Evolutionary conservation across 2,797 vertebrate species (phyloP).

Genomic region (Carapus acus): DNA sequence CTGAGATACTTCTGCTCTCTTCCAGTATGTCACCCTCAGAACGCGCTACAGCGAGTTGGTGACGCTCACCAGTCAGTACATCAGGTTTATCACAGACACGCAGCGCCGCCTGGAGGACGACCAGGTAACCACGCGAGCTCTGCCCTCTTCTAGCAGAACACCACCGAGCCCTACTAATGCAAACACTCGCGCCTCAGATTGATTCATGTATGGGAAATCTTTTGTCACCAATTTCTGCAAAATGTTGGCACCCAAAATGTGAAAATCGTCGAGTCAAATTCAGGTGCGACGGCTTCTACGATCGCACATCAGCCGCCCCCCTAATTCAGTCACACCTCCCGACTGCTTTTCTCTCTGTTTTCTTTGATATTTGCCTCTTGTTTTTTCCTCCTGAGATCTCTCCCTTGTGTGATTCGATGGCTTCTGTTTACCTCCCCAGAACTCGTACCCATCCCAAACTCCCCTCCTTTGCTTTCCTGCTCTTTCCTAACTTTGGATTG

Average conservation of each 20-base stretch:
- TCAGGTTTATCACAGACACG: conserved; percentile 84
- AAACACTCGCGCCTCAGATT: neutral
- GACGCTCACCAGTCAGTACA: conserved; percentile 87
- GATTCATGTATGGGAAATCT: conserved; percentile 39
- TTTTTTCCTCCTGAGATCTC: conserved; percentile 40
- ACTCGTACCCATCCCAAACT: conserved; percentile 28
- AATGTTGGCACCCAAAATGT: conserved; percentile 22
- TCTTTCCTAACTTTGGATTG: conserved; percentile 68
- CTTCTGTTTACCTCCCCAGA: conserved; percentile 46
- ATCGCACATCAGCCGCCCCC: neutral
- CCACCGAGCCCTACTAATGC: conserved; percentile 14
- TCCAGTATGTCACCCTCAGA: conserved; percentile 87
- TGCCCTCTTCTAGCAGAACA: neutral
- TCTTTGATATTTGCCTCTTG: conserved; percentile 36
- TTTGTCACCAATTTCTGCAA: conserved; percentile 15
- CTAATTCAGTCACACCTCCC: conserved; percentile 25
- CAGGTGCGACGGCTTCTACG: too few relatives aligned
- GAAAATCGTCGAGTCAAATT: conserved; percentile 25
- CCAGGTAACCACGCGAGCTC: conserved; percentile 73
- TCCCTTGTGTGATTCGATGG: conserved; percentile 37
- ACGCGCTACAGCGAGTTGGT: conserved; percentile 90
- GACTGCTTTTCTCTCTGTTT: conserved; percentile 26
- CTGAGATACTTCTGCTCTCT: too few relatives aligned
- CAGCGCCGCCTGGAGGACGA: conserved; percentile 85
- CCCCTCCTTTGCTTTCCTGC: conserved; percentile 39